Conservation (phyloP, 2,113 vertebrate genomes). For the Heliornis fulica region DNA sequence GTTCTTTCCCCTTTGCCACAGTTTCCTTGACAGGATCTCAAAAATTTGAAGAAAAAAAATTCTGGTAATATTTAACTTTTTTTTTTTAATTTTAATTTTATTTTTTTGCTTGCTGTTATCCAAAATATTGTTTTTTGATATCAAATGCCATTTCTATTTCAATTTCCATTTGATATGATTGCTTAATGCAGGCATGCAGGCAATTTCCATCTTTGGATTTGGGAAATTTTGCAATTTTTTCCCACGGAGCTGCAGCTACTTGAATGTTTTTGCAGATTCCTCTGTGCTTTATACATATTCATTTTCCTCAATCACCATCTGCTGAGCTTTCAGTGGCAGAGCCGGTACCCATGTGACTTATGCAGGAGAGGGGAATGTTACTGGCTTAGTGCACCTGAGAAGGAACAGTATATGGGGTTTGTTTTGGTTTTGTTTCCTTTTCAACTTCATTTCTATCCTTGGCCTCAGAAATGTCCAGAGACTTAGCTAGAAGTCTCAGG, state of each 20-base stretch:
- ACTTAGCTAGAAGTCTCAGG: neutral
- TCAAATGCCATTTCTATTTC: neutral
- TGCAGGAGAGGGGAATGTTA: neutral
- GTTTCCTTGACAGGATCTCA: neutral
- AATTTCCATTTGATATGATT: neutral
- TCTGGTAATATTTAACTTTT: neutral
- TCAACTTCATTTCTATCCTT: neutral
- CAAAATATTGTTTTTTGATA: neutral
- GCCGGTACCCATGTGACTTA: neutral
- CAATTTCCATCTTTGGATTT: neutral
- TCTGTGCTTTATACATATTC: neutral
- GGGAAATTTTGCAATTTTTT: neutral
- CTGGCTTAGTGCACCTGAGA: neutral
- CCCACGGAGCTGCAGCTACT: neutral
- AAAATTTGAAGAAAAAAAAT: neutral
- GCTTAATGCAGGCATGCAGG: accelerated
- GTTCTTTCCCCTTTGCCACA: neutral
- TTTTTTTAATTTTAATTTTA: too few species aligned
- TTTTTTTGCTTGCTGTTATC: neutral
- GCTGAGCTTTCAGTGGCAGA: neutral
- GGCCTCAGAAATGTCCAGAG: neutral
- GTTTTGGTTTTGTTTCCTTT: neutral
- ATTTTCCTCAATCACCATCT: neutral
- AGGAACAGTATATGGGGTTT: neutral
- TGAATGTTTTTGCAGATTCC: neutral